A percentile compares a stretch with the other conserved stretches of the same genome.
Conservation (phyloP, 1,140 invertebrate genomes). For the Drosophila pallidifrons region DNA sequence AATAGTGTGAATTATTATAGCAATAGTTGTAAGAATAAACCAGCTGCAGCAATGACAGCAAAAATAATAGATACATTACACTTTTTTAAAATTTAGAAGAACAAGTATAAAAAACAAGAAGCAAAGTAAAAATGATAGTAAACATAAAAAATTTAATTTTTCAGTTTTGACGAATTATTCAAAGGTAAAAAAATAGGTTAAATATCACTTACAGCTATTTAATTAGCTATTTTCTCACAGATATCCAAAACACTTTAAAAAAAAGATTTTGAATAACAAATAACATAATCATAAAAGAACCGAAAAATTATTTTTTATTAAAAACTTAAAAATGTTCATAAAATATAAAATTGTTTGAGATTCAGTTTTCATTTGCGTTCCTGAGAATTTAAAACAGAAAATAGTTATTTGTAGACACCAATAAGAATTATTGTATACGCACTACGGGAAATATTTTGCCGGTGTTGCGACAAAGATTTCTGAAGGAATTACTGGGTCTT, state of each 20-base stretch:
- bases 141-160: background rate
- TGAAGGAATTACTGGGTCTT: constrained; percentile 5
- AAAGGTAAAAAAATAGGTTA: too few relatives aligned
- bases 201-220: too few relatives aligned
- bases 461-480: constrained; percentile 46
- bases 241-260: too few relatives aligned
- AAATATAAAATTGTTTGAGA: background rate
- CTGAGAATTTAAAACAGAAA: background rate
- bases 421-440: background rate
- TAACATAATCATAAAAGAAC: too few relatives aligned
- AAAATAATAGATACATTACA: background rate
- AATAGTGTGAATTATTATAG: constrained; percentile 42
- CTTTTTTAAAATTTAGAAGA: background rate
- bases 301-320: background rate
- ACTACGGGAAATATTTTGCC: constrained; percentile 40
- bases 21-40: constrained; percentile 53
- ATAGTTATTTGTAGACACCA: too few relatives aligned
- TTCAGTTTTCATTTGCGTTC: background rate
- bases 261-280: too few relatives aligned
- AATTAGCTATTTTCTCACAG: too few relatives aligned
- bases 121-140: background rate
- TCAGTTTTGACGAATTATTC: too few relatives aligned
- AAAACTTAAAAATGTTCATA: background rate
- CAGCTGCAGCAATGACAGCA: background rate
- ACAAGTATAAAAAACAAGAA: background rate